These are phyloP conservation scores for Macroteleia sp. DNA, from an alignment of 2,888 invertebrate genomes.

Conservation along the genomic window DNA sequence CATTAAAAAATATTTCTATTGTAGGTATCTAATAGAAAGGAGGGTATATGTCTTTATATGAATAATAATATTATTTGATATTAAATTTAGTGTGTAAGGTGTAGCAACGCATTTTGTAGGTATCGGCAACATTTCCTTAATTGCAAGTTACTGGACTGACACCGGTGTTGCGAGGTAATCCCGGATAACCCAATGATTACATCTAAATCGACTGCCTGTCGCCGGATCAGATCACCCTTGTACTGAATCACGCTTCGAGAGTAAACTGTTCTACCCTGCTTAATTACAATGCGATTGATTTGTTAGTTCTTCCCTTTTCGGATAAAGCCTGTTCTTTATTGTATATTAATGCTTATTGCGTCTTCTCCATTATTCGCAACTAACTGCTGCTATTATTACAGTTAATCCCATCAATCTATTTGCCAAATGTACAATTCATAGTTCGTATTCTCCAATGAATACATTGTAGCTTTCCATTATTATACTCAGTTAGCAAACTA, in stretches of 20 bases:
- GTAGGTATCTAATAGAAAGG: too few relatives aligned
- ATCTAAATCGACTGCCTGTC: slow-evolving; percentile 71
- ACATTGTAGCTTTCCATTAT: too few relatives aligned
- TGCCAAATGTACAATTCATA: too few relatives aligned
- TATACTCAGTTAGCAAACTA: too few relatives aligned
- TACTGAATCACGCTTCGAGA: slow-evolving; percentile 56
- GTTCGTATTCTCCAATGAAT: too few relatives aligned
- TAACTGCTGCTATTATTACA: not conserved
- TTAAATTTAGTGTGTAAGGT: slow-evolving; percentile 28
- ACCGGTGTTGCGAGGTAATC: slow-evolving; percentile 63
- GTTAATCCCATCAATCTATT: not conserved
- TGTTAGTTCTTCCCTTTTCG: slow-evolving; percentile 66
- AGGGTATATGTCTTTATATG: too few relatives aligned
- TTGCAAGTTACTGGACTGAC: slow-evolving; percentile 64
- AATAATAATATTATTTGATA: too few relatives aligned
- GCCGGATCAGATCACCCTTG: slow-evolving; percentile 65
- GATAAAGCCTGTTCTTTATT: slow-evolving; percentile 32
- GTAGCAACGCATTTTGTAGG: slow-evolving; percentile 39
- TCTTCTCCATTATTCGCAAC: slow-evolving; percentile 10
- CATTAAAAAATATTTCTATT: too few relatives aligned
- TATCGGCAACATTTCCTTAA: slow-evolving; percentile 63
- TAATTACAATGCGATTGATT: slow-evolving; percentile 80
- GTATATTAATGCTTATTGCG: slow-evolving; percentile 21
- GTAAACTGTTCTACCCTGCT: slow-evolving; percentile 61
- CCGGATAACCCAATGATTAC: slow-evolving; percentile 71